These are phyloP conservation scores for Cephalopholis sonnerati DNA, from an alignment of 2,113 vertebrate species.

Conservation along the genomic window DNA sequence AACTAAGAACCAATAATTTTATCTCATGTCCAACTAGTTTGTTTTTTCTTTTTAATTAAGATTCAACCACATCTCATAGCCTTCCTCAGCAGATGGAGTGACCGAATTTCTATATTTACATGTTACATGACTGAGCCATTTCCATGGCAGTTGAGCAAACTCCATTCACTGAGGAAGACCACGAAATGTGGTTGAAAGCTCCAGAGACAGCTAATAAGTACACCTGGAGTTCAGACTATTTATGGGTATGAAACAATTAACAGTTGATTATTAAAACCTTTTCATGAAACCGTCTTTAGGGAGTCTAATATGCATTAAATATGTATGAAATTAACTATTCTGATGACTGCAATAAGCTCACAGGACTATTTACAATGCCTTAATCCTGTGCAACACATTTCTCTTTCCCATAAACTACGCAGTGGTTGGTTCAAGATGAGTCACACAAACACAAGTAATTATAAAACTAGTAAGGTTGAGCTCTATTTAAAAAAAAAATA, in stretches of 20 bases:
- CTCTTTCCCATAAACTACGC: background rate
- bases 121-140: background rate
- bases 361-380: constrained; percentile 23
- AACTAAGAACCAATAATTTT: background rate
- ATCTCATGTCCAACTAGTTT: background rate
- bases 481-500: no score
- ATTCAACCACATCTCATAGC: background rate
- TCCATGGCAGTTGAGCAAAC: background rate
- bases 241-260: background rate
- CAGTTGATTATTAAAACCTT: background rate
- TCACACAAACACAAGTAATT: background rate
- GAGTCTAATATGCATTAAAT: constrained; percentile 46
- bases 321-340: constrained; percentile 44
- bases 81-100: background rate
- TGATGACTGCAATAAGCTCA: constrained; percentile 12
- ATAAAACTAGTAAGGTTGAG: background rate
- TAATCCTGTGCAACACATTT: constrained; percentile 44
- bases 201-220: no score
- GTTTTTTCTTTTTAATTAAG: background rate
- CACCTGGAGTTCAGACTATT: background rate
- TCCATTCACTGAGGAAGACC: background rate
- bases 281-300: background rate
- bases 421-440: background rate
- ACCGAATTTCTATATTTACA: background rate
- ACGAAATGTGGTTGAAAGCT: background rate